These are phyloP conservation scores for Austrolebias charrua DNA, from an alignment of 2,797 vertebrate species.

Conservation along the genomic window DNA sequence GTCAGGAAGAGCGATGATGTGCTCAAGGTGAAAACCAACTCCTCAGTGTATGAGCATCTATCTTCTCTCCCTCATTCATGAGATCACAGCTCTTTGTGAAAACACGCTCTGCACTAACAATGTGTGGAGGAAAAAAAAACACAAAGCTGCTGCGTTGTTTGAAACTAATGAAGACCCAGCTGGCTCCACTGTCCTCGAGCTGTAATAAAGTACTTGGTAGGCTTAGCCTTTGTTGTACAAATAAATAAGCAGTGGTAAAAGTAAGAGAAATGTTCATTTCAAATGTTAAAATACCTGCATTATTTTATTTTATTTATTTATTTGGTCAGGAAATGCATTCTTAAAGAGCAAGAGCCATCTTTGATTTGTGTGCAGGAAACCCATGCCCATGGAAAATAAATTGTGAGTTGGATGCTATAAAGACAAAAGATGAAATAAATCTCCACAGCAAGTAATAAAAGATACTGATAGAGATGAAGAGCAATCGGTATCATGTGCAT, in stretches of 20 bases:
- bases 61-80: constrained; percentile 59
- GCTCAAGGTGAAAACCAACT: constrained; percentile 78
- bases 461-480: constrained; percentile 25
- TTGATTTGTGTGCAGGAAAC: constrained; percentile 15
- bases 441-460: constrained; percentile 20
- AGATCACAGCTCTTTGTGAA: constrained; percentile 40
- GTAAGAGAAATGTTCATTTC: constrained; percentile 9
- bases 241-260: constrained; percentile 25
- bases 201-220: constrained; percentile 48
- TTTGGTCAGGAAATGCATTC: constrained; percentile 8
- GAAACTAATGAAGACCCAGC: constrained; percentile 66
- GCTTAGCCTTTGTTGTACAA: constrained; percentile 27
- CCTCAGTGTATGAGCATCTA: constrained; percentile 58
- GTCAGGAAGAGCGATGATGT: constrained; percentile 74
- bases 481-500: constrained; percentile 27
- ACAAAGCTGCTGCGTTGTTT: constrained; percentile 43
- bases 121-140: background rate
- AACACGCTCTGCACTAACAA: constrained; percentile 45
- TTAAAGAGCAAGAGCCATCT: background rate
- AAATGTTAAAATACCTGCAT: constrained; percentile 12
- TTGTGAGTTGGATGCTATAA: constrained; percentile 13
- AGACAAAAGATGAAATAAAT: constrained; percentile 9
- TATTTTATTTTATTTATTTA: background rate
- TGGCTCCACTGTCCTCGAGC: constrained; percentile 52
- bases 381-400: constrained; percentile 4